Evolutionary conservation across 2,797 vertebrate species (phyloP), one percentile per base, ranked within the genome.

Genomic region (Acanthurus leucopareius): DNA sequence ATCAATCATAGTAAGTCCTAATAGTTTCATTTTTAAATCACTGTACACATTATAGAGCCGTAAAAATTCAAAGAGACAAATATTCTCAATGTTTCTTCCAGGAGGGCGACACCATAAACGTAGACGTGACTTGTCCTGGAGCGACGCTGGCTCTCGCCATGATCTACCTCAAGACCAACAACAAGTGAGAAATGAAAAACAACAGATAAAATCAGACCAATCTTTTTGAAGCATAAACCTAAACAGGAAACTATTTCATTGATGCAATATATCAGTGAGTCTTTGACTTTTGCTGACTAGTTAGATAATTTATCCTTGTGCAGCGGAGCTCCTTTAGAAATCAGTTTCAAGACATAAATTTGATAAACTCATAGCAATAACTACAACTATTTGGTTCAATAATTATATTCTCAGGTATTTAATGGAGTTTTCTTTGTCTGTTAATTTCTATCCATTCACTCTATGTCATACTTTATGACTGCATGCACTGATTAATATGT

Each of bases 111-210:
- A 98, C 97, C 25, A 99, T 99, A 84, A 99, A 99, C 1, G 98
- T 99, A 75, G 98, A 99, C 0, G 98, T 99, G 74, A 99, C 98
- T 0, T 99, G 98, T 90, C 98, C 98, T 0, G 98, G 98, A 13
- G 98, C 98, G 54, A 99, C 98, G 0, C 94, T 99, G 6, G 98
- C 98, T 0, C 95, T 99, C 51, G 98, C 98, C 44, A 99, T 99
- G 98, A 99, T 99, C 92, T 99, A 99, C 93, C 92, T 99, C 32
- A 99, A 99, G 94, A 99, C 98, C 73, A 99, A 99, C 85, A 99
- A 99, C 95, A 97, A 97, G 98, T 97, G 93, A 87, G 91, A 60
- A 14, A 56, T 69, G 20, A 15, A 15, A 32, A 35, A 54, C 14
- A 61, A 8, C 8, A 2, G 9, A 59, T 3, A 14, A 3, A 45